phyloP scores from a whole-genome alignment of 2,797 vertebrate species.

The Hyperoplus immaculatus region DNA sequence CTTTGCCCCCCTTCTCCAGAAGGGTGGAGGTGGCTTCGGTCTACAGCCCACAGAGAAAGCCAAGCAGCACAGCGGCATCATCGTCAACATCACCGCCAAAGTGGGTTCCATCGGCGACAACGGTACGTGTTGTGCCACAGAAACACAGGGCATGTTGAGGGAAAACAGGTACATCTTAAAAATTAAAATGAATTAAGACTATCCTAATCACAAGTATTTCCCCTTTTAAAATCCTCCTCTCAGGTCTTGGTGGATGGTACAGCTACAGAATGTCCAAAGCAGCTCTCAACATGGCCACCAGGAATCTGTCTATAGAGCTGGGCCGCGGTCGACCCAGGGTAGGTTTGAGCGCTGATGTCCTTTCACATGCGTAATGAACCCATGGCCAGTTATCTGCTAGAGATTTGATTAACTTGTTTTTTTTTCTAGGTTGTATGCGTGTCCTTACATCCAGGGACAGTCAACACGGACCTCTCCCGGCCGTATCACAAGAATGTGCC shows the following conservation, averaged over 20 bases:
- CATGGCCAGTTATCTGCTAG: background rate
- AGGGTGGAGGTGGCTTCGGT: constrained; percentile 79
- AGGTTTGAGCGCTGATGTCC: background rate
- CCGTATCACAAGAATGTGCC: constrained; percentile 80
- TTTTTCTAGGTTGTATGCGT: constrained; percentile 80
- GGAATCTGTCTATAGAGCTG: constrained; percentile 84
- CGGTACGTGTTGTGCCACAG: constrained; percentile 55
- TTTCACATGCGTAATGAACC: background rate
- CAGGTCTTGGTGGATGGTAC: constrained; percentile 83
- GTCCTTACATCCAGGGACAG: constrained; percentile 78
- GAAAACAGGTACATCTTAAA: background rate
- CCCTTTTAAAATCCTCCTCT: background rate
- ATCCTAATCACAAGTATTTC: background rate
- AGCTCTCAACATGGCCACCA: constrained; percentile 85
- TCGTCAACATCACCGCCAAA: constrained; percentile 83
- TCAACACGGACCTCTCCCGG: constrained; percentile 83
- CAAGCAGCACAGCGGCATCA: constrained; percentile 77
- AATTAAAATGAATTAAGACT: background rate
- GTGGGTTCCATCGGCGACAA: constrained; percentile 84
- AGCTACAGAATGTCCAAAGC: constrained; percentile 85
- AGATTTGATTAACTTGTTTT: background rate
- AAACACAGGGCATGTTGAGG: background rate
- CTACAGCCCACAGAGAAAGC: constrained; percentile 70
- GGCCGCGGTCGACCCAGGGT: constrained; percentile 75
- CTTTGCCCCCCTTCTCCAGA: constrained; percentile 81